These are phyloP conservation scores for Pseudomyrmex cubaensis DNA, from an alignment of 1,140 invertebrate species.

Conservation along the genomic window DNA sequence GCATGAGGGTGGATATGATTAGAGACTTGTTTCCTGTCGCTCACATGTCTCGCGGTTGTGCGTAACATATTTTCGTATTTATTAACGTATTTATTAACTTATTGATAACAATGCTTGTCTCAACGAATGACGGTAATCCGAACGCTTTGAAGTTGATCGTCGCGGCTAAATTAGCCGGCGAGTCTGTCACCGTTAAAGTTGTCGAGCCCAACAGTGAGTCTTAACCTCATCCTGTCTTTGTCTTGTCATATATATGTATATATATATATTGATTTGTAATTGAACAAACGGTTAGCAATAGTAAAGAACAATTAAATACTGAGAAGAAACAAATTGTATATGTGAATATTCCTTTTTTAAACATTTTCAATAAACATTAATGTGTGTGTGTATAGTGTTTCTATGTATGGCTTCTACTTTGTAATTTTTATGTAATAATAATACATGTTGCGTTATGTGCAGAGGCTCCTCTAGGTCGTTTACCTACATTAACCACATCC, in stretches of 20 bases:
- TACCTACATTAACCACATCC: conserved; percentile 85
- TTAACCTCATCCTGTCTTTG: conserved; percentile 74
- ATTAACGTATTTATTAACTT: conserved; percentile 81
- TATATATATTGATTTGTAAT: neutral
- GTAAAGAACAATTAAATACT: conserved; percentile 40
- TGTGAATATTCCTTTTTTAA: conserved; percentile 20
- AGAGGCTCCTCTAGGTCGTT: conserved; percentile 77
- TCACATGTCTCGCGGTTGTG: conserved; percentile 77
- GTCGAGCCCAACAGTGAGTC: conserved; percentile 86
- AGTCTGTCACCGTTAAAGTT: conserved; percentile 85
- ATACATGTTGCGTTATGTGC: conserved; percentile 42
- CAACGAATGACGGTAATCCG: conserved; percentile 90
- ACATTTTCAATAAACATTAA: conserved; percentile 1
- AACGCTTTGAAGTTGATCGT: conserved; percentile 89
- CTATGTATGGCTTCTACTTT: conserved; percentile 3
- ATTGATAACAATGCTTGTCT: conserved; percentile 87
- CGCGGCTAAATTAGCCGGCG: conserved; percentile 87
- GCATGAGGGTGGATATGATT: neutral
- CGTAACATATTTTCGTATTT: conserved; percentile 80
- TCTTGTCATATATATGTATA: too few species aligned
- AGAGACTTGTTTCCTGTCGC: conserved; percentile 55
- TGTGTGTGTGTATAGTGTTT: conserved; percentile 33
- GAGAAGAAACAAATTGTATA: conserved; percentile 2
- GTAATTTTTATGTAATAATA: conserved; percentile 27
- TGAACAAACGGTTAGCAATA: neutral